These are phyloP conservation scores for Melanerpes formicivorus DNA, from an alignment of 2,113 vertebrate genomes.

Conservation along the genomic window DNA sequence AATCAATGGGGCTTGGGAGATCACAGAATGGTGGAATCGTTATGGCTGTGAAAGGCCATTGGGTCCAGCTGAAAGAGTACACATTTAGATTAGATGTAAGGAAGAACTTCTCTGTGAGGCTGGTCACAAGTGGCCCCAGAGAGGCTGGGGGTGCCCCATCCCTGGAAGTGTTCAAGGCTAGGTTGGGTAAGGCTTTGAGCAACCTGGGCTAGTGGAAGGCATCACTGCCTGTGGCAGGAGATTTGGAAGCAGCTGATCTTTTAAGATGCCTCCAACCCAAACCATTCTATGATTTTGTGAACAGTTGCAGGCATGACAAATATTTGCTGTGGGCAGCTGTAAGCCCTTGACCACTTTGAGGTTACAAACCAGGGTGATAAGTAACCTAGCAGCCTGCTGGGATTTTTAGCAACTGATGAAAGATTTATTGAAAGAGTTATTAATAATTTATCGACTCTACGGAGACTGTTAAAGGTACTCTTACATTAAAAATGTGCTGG, in stretches of 20 bases:
- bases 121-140: neutral
- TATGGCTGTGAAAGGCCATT: too few species aligned
- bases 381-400: neutral
- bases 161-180: neutral
- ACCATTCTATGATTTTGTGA: neutral
- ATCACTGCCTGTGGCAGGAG: neutral
- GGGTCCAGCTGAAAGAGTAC: too few species aligned
- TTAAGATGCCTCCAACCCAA: neutral
- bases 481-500: neutral
- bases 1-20: neutral
- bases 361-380: neutral
- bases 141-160: neutral
- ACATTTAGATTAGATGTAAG: too few species aligned
- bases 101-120: too few species aligned
- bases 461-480: neutral
- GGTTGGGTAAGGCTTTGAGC: neutral
- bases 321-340: neutral
- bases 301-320: neutral
- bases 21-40: too few species aligned
- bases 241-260: neutral
- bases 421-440: neutral
- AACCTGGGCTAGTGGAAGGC: neutral
- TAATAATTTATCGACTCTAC: neutral
- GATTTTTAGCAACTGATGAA: neutral
- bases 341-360: neutral